Base-by-base conservation (phyloP, 2,113 vertebrate genomes). In the Apus apus region DNA sequence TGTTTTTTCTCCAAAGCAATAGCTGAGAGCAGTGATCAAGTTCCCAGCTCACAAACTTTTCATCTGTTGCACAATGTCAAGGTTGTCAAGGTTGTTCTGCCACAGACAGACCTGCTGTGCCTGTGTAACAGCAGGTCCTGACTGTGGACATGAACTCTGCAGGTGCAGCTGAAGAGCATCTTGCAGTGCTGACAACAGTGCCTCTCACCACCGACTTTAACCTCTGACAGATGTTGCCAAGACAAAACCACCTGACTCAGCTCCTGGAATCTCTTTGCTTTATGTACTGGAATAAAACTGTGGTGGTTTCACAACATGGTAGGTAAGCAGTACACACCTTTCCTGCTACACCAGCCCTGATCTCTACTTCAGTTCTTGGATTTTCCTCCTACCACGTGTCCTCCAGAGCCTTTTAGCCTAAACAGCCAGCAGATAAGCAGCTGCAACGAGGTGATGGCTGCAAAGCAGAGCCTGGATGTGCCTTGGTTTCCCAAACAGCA, bases 341-440 rank as follows among this genome's bases (percentile, higher is more conserved):
- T 50, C 34, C 45, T 64, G 38, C 57, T 60, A 20, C 27, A 30
- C 17, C 43, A 60, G 43, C 9, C 22, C 14, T 0, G 0, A 11
- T 9, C 46, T 94, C 70, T 75, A 21, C 11, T 38, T 79, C 66
- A 90, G 6, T 66, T 56, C 64, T 0, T 92, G 32, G 34, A 56
- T 68, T 87, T 85, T 36, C n/a, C 38, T 85, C 36, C 56, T 66
- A 13, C 19, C 46, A 71, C 26, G 20, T 26, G 38, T 38, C 30
- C 18, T 57, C 71, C 43, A 56, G 58, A 76, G 57, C 23, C 36
- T 71, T 86, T 67, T 27, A 74, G 32, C n/a, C 58, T 65, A n/a
- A 72, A 45, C 18, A 6, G 1, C 5, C 50, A 22, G 57, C 57
- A 93, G 67, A 75, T 30, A 27, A 58, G 30, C 17, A 30, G 54